Percentiles rank a stretch among this genome's conserved stretches.
These are phyloP conservation scores for Mareca strepera DNA, from an alignment of 2,797 vertebrate genomes.

Conservation along the genomic window DNA sequence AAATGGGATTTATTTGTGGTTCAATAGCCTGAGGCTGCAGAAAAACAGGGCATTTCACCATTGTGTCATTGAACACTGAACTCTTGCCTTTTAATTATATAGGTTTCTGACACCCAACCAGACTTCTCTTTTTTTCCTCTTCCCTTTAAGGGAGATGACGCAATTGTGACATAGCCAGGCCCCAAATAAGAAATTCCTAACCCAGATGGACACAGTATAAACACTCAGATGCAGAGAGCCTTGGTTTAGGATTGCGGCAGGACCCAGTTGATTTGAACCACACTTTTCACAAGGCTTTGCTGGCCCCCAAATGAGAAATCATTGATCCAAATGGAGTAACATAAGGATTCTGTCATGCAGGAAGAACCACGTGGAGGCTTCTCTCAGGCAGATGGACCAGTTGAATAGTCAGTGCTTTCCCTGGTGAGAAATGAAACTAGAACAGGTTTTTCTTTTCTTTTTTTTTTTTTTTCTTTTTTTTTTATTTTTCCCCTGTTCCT, in stretches of 20 bases:
- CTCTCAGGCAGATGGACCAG: slow-evolving; percentile 29
- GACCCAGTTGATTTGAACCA: slow-evolving; percentile 20
- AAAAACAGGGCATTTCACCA: slow-evolving; percentile 66
- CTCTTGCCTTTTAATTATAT: slow-evolving; percentile 65
- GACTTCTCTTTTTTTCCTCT: slow-evolving; percentile 12
- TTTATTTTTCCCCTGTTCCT: not conserved
- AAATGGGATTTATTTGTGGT: slow-evolving; percentile 73
- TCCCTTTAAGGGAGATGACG: slow-evolving; percentile 47
- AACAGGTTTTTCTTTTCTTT: not conserved
- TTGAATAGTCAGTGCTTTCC: slow-evolving; percentile 8
- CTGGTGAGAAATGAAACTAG: slow-evolving; percentile 30
- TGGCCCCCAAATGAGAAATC: slow-evolving; percentile 39
- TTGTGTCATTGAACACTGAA: slow-evolving; percentile 47
- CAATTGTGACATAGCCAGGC: slow-evolving; percentile 47
- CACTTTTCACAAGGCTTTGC: slow-evolving; percentile 14
- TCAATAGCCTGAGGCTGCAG: slow-evolving; percentile 45
- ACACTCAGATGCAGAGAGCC: slow-evolving; percentile 32
- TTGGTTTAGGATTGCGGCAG: slow-evolving; percentile 20
- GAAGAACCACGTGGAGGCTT: not conserved
- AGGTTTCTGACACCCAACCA: slow-evolving; percentile 61
- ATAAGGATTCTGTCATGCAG: slow-evolving; percentile 19
- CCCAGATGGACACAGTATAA: slow-evolving; percentile 49
- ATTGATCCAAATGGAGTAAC: slow-evolving; percentile 54
- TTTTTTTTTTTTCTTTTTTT: not conserved
- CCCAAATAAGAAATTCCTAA: slow-evolving; percentile 52